Evolutionary conservation across 2,113 vertebrate species (phyloP).

Genomic region (Sorex araneus): DNA sequence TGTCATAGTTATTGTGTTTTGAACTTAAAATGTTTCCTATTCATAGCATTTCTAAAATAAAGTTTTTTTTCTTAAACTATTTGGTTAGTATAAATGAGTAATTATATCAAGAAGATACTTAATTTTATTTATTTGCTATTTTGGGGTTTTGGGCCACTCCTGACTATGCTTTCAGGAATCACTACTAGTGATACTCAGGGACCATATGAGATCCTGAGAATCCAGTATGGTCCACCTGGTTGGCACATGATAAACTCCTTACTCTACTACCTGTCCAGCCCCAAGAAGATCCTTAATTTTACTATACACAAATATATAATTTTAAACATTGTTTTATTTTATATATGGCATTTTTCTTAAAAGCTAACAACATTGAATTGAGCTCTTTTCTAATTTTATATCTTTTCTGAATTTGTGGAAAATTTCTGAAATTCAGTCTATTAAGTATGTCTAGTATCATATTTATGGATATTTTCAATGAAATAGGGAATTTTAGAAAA

Average conservation of each 20-base stretch:
- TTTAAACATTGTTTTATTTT: neutral
- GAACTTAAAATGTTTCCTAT: slow-evolving; percentile 46
- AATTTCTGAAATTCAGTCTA: too few relatives aligned
- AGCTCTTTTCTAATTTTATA: neutral
- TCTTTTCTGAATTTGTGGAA: neutral
- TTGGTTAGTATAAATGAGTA: slow-evolving; percentile 41
- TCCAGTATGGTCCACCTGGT: too few relatives aligned
- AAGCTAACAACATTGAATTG: neutral
- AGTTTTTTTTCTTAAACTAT: neutral
- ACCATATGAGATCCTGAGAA: too few relatives aligned
- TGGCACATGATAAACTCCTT: too few relatives aligned
- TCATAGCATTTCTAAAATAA: neutral
- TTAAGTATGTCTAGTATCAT: neutral
- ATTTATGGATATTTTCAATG: neutral
- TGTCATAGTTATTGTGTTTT: slow-evolving; percentile 52
- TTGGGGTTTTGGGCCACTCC: too few relatives aligned
- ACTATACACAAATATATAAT: too few relatives aligned
- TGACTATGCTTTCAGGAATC: too few relatives aligned
- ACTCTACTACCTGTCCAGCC: too few relatives aligned
- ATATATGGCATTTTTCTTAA: slow-evolving; percentile 11
- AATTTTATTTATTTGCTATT: neutral
- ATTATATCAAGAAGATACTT: neutral
- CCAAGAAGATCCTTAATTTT: too few relatives aligned
- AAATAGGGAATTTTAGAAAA: neutral
- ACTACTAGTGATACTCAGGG: too few relatives aligned